Evolutionary conservation across 2,888 invertebrate species (phyloP).

Genomic region (Epirrhoe alternata): DNA sequence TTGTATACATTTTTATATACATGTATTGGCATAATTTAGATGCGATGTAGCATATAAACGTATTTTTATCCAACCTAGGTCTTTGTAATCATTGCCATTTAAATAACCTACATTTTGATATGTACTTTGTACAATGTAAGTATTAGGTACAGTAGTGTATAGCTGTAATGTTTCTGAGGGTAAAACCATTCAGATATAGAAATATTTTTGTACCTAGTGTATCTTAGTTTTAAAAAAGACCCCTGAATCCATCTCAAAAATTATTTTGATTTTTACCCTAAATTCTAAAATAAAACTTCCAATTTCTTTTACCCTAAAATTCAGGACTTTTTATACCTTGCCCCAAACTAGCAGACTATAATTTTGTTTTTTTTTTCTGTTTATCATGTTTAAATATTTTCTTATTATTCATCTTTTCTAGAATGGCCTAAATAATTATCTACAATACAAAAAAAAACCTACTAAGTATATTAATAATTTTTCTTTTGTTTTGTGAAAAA

Average conservation of each 20-base stretch:
- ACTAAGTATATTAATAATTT: not conserved
- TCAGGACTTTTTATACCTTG: not conserved
- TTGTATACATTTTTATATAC: slow-evolving; percentile 2
- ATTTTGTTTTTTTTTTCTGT: no score
- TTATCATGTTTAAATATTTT: not conserved
- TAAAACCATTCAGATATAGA: slow-evolving; percentile 58
- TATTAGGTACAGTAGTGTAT: slow-evolving; percentile 23
- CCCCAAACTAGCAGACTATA: not conserved
- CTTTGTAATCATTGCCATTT: slow-evolving; percentile 74
- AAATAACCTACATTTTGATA: slow-evolving; percentile 59
- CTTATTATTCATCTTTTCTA: not conserved
- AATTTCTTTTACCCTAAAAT: not conserved
- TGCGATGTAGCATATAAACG: slow-evolving; percentile 20
- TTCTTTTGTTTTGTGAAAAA: no score
- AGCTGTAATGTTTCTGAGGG: slow-evolving; percentile 51
- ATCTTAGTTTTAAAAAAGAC: not conserved
- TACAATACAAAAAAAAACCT: not conserved
- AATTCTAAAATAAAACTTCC: not conserved
- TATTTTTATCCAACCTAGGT: slow-evolving; percentile 23
- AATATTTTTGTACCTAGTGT: slow-evolving; percentile 31
- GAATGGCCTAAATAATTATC: not conserved
- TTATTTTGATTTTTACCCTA: not conserved
- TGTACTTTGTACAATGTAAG: slow-evolving; percentile 47
- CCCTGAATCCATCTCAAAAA: not conserved
- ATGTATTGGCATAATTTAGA: not conserved